phyloP scores from a whole-genome alignment of 2,888 invertebrate genomes.

The Nematopogon swammerdamellus region DNA sequence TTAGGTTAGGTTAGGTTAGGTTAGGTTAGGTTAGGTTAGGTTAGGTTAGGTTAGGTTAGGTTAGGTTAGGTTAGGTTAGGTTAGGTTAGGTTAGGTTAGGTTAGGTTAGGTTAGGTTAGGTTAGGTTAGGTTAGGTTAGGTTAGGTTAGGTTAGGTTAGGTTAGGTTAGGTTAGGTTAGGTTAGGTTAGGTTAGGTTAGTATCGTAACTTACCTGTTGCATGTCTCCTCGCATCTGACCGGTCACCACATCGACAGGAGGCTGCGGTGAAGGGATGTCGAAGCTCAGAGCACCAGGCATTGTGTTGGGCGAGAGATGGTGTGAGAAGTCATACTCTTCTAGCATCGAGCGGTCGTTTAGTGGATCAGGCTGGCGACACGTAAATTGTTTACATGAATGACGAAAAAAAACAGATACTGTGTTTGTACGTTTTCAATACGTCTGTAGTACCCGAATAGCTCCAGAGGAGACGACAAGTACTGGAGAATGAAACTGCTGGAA shows the following conservation, averaged over 20 bases:
- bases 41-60: conserved; percentile 7
- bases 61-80: conserved; percentile 8
- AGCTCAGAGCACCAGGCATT: conserved; percentile 32
- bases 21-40: conserved; percentile 5
- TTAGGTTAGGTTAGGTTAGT: conserved; percentile 4
- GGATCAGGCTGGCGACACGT: conserved; percentile 39
- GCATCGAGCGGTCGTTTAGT: conserved; percentile 61
- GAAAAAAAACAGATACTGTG: too few relatives aligned
- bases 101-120: conserved; percentile 8
- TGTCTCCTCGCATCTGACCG: conserved; percentile 1
- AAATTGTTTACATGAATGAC: too few relatives aligned
- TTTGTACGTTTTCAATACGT: too few relatives aligned
- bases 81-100: conserved; percentile 9
- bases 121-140: conserved; percentile 9
- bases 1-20: not conserved
- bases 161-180: conserved; percentile 9
- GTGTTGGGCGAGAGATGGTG: conserved; percentile 45
- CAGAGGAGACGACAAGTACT: too few relatives aligned
- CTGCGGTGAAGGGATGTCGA: conserved; percentile 47
- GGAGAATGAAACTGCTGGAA: too few relatives aligned
- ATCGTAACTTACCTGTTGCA: too few relatives aligned
- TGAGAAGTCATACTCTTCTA: conserved; percentile 50
- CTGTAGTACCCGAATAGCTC: too few relatives aligned
- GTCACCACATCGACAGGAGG: conserved; percentile 21
- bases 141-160: conserved; percentile 8